Evolutionary conservation across 2,888 invertebrate genomes (phyloP).

Genomic region (Kuschelorhynchus macadamiae): DNA sequence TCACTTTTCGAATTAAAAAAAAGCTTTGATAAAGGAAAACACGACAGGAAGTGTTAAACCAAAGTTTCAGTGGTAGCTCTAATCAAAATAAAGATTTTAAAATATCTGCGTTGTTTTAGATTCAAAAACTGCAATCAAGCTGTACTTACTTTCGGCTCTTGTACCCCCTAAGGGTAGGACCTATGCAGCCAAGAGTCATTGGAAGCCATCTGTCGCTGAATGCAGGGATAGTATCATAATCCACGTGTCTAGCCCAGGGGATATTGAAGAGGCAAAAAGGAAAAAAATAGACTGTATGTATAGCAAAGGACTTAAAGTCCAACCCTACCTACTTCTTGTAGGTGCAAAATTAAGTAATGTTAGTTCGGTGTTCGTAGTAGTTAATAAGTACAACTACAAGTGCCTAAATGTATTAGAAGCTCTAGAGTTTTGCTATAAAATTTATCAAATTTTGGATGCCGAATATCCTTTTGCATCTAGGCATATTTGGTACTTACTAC

Average conservation of each 20-base stretch:
- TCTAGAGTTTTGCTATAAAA: slow-evolving; percentile 33
- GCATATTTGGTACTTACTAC: slow-evolving; percentile 34
- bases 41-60: background rate
- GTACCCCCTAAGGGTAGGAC: slow-evolving; percentile 31
- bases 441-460: slow-evolving; percentile 23
- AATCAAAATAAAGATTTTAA: slow-evolving; percentile 3
- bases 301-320: slow-evolving; percentile 32
- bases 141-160: slow-evolving; percentile 26
- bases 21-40: slow-evolving; percentile 2
- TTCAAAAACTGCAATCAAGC: slow-evolving; percentile 5
- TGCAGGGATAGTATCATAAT: slow-evolving; percentile 26
- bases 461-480: slow-evolving; percentile 16
- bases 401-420: slow-evolving; percentile 22
- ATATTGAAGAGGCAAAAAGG: slow-evolving; percentile 35
- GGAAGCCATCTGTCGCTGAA: slow-evolving; percentile 25
- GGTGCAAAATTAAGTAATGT: slow-evolving; percentile 35
- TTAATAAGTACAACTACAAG: slow-evolving; percentile 23
- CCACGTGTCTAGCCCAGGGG: slow-evolving; percentile 23
- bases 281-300: slow-evolving; percentile 29
- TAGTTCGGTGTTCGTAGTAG: slow-evolving; percentile 18
- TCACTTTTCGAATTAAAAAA: too few relatives aligned
- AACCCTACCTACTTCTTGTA: slow-evolving; percentile 34
- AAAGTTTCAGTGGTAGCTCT: background rate
- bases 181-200: background rate
- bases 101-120: slow-evolving; percentile 14